phyloP scores from a whole-genome alignment of 2,797 vertebrate genomes.

The Acanthurus leucopareius region DNA sequence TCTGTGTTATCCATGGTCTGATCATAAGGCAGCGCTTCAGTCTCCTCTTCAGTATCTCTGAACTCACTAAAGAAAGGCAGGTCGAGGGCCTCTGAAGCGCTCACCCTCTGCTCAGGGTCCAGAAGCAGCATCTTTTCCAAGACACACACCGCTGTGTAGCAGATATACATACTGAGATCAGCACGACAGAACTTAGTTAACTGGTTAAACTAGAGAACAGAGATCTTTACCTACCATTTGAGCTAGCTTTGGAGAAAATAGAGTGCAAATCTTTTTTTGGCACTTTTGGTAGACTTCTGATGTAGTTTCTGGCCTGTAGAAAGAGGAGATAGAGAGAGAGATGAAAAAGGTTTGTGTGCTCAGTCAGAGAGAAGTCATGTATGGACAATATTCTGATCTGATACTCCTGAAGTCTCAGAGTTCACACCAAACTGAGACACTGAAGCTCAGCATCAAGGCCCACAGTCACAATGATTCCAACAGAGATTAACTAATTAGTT shows the following conservation, averaged over 20 bases:
- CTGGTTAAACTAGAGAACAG: too few relatives aligned
- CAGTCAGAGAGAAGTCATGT: neutral
- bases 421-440: neutral
- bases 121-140: constrained; percentile 96
- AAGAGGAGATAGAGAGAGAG: neutral
- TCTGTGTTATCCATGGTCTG: constrained; percentile 95
- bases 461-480: too few relatives aligned
- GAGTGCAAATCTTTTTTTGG: constrained; percentile 93
- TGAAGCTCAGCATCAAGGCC: neutral
- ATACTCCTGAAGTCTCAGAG: neutral
- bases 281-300: constrained; percentile 92
- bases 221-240: constrained; percentile 83
- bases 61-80: constrained; percentile 93
- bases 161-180: neutral
- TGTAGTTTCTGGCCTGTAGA: constrained; percentile 94
- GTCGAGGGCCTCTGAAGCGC: constrained; percentile 89
- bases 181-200: neutral
- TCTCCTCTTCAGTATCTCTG: constrained; percentile 92
- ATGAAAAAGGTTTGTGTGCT: neutral
- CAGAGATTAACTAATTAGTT: too few relatives aligned
- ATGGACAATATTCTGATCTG: neutral
- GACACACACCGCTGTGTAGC: constrained; percentile 88
- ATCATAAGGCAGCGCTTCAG: constrained; percentile 91
- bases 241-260: constrained; percentile 89
- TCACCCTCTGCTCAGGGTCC: constrained; percentile 92